Evolutionary conservation across 2,797 vertebrate species (phyloP).

Genomic region (Cheirogaleus major): DNA sequence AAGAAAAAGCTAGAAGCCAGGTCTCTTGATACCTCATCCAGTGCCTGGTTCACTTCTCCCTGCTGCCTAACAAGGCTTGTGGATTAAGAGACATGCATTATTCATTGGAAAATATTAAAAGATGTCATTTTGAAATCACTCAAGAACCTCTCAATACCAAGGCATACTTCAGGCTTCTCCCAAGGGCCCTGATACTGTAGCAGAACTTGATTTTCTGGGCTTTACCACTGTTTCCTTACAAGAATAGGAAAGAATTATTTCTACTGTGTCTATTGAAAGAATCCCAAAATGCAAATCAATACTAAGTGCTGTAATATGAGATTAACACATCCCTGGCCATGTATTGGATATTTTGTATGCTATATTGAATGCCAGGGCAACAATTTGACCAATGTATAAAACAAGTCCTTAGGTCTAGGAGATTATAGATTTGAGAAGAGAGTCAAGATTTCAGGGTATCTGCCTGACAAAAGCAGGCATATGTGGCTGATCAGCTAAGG

Average conservation of each 20-base stretch:
- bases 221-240: background rate
- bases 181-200: background rate
- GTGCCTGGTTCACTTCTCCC: background rate
- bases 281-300: background rate
- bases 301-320: background rate
- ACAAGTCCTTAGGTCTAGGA: background rate
- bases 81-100: constrained; percentile 54
- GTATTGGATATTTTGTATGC: background rate
- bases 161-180: constrained; percentile 17
- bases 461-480: background rate
- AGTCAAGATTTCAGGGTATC: background rate
- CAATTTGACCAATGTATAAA: background rate
- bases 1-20: background rate
- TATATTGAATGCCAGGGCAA: background rate
- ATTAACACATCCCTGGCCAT: background rate
- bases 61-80: background rate
- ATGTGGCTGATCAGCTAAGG: background rate
- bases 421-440: constrained; percentile 8
- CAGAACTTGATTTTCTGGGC: background rate
- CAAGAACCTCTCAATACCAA: constrained; percentile 23
- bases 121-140: constrained; percentile 58
- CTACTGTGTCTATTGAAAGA: background rate
- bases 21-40: background rate
- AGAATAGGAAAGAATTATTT: constrained; percentile 1
- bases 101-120: constrained; percentile 58